Evolutionary conservation across 2,113 vertebrate genomes (phyloP).

Genomic region (Beaufortia kweichowensis): DNA sequence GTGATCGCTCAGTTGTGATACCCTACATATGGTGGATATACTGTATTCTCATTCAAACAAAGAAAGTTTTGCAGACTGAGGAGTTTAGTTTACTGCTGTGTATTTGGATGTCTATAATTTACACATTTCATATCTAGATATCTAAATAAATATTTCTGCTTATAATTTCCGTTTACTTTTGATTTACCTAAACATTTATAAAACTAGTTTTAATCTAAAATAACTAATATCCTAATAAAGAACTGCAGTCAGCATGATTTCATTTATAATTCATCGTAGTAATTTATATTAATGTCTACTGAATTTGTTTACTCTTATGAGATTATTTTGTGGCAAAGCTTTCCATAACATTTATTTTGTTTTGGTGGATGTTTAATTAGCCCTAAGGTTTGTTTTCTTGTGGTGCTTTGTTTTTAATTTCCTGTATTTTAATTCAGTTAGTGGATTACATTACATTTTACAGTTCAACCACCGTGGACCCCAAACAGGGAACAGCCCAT

Average conservation of each 20-base stretch:
- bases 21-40: conserved; percentile 36
- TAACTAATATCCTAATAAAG: no score
- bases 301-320: neutral
- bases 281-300: neutral
- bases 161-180: neutral
- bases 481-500: no score
- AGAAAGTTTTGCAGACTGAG: neutral
- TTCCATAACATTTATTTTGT: neutral
- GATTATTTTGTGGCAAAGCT: neutral
- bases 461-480: neutral
- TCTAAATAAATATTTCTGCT: no score
- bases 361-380: no score
- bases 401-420: no score
- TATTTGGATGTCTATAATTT: neutral
- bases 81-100: neutral
- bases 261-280: no score
- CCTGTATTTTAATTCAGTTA: no score
- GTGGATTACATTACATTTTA: no score
- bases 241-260: no score
- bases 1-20: conserved; percentile 28
- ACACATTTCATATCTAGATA: neutral
- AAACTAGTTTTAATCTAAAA: no score
- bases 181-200: neutral
- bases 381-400: no score
- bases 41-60: conserved; percentile 13